Percentiles rank a stretch among this genome's conserved stretches.
Evolutionary conservation across 2,113 vertebrate genomes (phyloP).

Genomic region (Perognathus longimembris): DNA sequence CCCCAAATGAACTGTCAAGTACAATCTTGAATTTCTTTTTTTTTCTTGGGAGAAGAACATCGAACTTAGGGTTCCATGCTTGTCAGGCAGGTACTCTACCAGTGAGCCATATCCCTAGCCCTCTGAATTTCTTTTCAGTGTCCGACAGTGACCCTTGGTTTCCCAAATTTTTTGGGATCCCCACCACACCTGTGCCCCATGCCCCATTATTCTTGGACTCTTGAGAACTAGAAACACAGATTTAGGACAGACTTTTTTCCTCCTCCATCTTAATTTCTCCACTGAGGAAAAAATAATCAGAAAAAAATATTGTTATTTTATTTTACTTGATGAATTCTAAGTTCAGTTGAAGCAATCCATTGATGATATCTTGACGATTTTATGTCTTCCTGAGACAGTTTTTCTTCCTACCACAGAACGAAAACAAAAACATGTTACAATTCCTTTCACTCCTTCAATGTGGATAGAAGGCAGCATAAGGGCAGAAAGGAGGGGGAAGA

Average conservation of each 20-base stretch:
- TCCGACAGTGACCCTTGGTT: not conserved
- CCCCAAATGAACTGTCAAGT: not conserved
- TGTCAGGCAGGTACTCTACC: too few relatives aligned
- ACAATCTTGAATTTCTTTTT: not conserved
- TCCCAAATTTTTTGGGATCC: conserved; percentile 17
- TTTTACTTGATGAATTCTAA: conserved; percentile 1
- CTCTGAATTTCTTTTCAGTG: not conserved
- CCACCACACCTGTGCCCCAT: not conserved
- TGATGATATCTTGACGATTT: not conserved
- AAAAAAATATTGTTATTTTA: conserved; percentile 29
- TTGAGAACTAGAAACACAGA: conserved; percentile 27
- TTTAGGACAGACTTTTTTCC: not conserved
- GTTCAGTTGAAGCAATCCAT: not conserved
- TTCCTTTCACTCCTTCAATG: not conserved
- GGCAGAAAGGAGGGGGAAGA: not conserved
- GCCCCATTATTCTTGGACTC: not conserved
- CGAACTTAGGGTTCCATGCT: too few relatives aligned
- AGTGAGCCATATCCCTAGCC: too few relatives aligned
- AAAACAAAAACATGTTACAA: conserved; percentile 62
- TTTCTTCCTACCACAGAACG: conserved; percentile 58
- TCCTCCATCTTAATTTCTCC: conserved; percentile 36
- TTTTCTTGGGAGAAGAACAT: too few relatives aligned
- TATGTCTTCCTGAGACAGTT: conserved; percentile 19
- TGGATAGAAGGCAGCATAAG: conserved; percentile 6
- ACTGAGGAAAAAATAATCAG: not conserved